phyloP scores from a whole-genome alignment of 2,888 invertebrate genomes.

The Euzetes globulus region DNA sequence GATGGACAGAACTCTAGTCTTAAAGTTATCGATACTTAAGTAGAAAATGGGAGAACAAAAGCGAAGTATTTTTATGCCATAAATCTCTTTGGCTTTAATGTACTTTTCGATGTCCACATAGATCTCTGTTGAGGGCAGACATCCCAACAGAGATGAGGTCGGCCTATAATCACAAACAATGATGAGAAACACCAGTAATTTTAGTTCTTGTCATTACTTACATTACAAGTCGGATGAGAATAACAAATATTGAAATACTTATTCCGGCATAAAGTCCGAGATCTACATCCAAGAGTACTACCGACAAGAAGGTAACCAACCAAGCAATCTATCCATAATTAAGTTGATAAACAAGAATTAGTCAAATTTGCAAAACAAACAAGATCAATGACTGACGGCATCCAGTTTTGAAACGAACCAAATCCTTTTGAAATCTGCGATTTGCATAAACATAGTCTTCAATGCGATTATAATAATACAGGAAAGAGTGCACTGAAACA shows the following conservation, averaged over 20 bases:
- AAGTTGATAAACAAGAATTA: constrained; percentile 51
- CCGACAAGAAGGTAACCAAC: constrained; percentile 68
- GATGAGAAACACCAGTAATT: no score
- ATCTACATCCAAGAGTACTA: constrained; percentile 72
- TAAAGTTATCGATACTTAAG: constrained; percentile 34
- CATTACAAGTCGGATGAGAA: constrained; percentile 48
- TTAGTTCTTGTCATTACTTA: background rate
- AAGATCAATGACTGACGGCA: background rate
- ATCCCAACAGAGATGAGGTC: constrained; percentile 62
- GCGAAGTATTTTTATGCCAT: constrained; percentile 65
- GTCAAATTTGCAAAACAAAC: background rate
- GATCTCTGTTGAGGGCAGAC: constrained; percentile 64
- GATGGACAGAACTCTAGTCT: background rate
- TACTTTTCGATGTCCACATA: constrained; percentile 65
- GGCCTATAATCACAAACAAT: constrained; percentile 48
- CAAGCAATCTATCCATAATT: constrained; percentile 55
- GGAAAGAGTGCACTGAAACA: constrained; percentile 63
- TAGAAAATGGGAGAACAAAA: constrained; percentile 54
- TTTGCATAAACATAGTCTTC: constrained; percentile 69
- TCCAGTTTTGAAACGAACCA: constrained; percentile 71
- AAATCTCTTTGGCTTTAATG: constrained; percentile 55
- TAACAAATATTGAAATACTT: constrained; percentile 61
- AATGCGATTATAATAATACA: constrained; percentile 71
- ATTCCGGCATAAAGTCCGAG: constrained; percentile 70
- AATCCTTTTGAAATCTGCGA: constrained; percentile 59